Evolutionary conservation across 2,888 invertebrate genomes (phyloP).

Genomic region (Latrodectus elegans): DNA sequence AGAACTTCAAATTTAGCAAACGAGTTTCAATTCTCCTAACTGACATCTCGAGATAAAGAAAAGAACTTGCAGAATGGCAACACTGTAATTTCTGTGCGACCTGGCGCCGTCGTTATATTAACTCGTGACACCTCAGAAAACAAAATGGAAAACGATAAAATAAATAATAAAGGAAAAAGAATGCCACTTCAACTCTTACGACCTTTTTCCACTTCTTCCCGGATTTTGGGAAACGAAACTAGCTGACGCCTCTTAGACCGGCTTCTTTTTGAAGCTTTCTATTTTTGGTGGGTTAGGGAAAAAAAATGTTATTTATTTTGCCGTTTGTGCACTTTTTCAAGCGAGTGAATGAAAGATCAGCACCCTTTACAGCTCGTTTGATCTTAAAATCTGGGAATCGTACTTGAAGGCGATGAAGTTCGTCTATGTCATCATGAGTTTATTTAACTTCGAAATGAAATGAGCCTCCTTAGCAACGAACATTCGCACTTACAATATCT

Average conservation of each 20-base stretch:
- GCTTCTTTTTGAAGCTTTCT: neutral
- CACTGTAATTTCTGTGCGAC: neutral
- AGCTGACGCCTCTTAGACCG: neutral
- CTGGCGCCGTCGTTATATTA: conserved; percentile 3
- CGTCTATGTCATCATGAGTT: neutral
- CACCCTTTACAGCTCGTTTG: neutral
- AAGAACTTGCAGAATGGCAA: neutral
- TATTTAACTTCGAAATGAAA: neutral
- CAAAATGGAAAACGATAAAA: neutral
- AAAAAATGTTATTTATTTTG: conserved; percentile 2
- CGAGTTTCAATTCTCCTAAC: conserved; percentile 28
- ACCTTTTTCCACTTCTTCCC: conserved; percentile 9
- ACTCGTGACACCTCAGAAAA: conserved; percentile 8
- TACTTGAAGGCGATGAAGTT: neutral
- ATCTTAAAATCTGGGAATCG: no score
- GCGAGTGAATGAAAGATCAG: neutral
- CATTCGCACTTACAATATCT: no score
- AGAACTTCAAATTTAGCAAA: conserved; percentile 41
- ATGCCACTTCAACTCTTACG: conserved; percentile 6
- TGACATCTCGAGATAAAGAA: neutral
- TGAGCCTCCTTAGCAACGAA: no score
- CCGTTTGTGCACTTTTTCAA: neutral
- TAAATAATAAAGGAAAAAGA: neutral
- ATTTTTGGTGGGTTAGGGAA: neutral
- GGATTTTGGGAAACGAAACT: conserved; percentile 17